Percentiles rank a stretch among this genome's conserved stretches.
phyloP scores from a whole-genome alignment of 2,113 vertebrate genomes.

The Narcine bancroftii region DNA sequence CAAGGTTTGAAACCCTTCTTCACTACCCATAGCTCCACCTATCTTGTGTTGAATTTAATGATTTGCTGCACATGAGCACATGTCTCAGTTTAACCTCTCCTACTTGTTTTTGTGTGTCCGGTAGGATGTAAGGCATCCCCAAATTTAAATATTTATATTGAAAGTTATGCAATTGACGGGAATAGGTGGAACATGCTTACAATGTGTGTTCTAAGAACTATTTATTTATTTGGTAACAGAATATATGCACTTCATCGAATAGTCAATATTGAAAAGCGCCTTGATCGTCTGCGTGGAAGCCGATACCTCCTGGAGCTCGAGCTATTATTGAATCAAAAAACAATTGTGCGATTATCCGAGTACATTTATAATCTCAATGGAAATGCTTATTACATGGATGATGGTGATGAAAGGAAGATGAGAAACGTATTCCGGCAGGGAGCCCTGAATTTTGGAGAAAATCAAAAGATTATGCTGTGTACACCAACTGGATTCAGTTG shows the following conservation, averaged over 20 bases:
- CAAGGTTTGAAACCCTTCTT: too few relatives aligned
- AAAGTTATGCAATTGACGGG: neutral
- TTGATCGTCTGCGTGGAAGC: constrained; percentile 64
- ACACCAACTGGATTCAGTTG: constrained; percentile 76
- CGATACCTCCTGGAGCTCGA: constrained; percentile 85
- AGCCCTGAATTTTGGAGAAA: constrained; percentile 39
- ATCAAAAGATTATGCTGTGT: constrained; percentile 58
- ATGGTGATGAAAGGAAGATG: constrained; percentile 51
- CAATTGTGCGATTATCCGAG: constrained; percentile 65
- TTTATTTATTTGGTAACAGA: constrained; percentile 48
- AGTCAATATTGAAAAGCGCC: constrained; percentile 74
- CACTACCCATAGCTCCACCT: too few relatives aligned
- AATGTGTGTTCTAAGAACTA: neutral
- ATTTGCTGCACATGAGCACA: neutral
- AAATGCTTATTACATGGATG: constrained; percentile 43
- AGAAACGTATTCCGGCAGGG: constrained; percentile 47
- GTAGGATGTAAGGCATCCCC: neutral
- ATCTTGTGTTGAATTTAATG: neutral
- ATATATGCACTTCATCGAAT: constrained; percentile 66
- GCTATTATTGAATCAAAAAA: constrained; percentile 56
- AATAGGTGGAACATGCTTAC: neutral
- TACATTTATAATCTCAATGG: constrained; percentile 63
- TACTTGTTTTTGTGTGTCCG: neutral
- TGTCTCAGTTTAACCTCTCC: neutral
- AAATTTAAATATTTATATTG: neutral